Base-by-base conservation (phyloP, 2,113 vertebrate genomes). In the Hassar affinis region DNA sequence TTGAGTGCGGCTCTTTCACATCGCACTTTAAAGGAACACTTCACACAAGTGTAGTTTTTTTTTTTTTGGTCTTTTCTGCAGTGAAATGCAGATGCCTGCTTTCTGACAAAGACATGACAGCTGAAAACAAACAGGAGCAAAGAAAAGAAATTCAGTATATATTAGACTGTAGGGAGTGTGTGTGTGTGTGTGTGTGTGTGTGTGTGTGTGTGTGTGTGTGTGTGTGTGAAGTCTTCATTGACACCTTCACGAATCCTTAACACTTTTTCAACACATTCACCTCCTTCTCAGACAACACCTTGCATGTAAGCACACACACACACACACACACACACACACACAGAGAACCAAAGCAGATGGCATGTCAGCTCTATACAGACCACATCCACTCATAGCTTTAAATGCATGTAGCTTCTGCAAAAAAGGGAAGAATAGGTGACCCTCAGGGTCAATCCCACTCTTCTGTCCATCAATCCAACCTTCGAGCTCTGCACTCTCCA, bases 391-490 rank as follows among this genome's bases (percentile, higher is more conserved):
- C 76, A 47, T 47, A 33, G 75, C 72, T 47, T 79, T 83, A 85
- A 87, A 85, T 64, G 77, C 51, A 72, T 52, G 61, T 30, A 38
- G 35, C 69, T 61, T 68, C 49, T 1, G 61, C 71, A 81, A 49
- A 38, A 84, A 81, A 82, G 6, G 12, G 42, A 61, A 47, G 77
- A 74, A 33, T 51, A 49, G 77, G 77, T 83, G 72, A 69, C 51
- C 51, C 35, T 64, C 49, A n/a, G 78, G 57, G 85, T 81, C 86
- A 87, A 79, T 85, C 86, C 82, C 74, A 45, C 78, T 61, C 80
- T 87, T 85, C 92, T 91, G 83, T 76, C 80, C 79, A 59, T 88
- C 88, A 89, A 91, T 91, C 91, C 86, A 82, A 87, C 81, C 61
- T 80, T 64, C 69, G 20, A 56, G 79, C 59, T 45, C 5, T 57